These are phyloP conservation scores for Icerya purchasi DNA, from an alignment of 2,888 invertebrate species.

Conservation along the genomic window DNA sequence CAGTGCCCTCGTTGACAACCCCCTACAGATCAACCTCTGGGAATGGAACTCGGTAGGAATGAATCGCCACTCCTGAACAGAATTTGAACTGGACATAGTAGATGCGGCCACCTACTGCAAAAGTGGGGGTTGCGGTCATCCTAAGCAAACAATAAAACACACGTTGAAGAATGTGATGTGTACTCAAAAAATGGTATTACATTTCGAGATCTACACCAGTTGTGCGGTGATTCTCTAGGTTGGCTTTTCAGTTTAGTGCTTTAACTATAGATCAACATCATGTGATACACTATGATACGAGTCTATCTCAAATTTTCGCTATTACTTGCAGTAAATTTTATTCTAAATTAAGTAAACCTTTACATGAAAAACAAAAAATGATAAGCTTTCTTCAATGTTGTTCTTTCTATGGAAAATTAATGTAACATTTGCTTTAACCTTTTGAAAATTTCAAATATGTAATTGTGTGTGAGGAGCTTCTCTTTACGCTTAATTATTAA, in stretches of 20 bases:
- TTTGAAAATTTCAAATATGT: too few species aligned
- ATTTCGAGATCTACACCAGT: neutral
- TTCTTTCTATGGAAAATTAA: too few species aligned
- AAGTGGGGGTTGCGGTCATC: neutral
- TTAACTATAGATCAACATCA: neutral
- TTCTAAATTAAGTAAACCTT: too few species aligned
- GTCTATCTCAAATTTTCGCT: too few species aligned
- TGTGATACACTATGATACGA: neutral
- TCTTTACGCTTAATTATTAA: too few species aligned
- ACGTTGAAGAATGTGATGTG: neutral
- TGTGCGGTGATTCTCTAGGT: too few species aligned
- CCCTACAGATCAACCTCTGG: neutral
- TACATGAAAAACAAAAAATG: too few species aligned
- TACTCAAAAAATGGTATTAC: neutral
- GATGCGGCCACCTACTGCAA: neutral
- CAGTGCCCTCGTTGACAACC: neutral
- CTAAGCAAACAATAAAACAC: neutral
- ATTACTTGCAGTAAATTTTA: too few species aligned
- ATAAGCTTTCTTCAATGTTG: too few species aligned
- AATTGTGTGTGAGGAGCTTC: too few species aligned
- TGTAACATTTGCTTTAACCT: too few species aligned
- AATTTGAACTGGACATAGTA: neutral
- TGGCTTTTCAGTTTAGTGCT: neutral
- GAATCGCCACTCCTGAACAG: neutral
- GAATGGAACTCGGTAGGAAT: neutral